A percentile compares a stretch with the other conserved stretches of the same genome.
Evolutionary conservation across 2,797 vertebrate species (phyloP).

Genomic region (Austrolebias charrua): DNA sequence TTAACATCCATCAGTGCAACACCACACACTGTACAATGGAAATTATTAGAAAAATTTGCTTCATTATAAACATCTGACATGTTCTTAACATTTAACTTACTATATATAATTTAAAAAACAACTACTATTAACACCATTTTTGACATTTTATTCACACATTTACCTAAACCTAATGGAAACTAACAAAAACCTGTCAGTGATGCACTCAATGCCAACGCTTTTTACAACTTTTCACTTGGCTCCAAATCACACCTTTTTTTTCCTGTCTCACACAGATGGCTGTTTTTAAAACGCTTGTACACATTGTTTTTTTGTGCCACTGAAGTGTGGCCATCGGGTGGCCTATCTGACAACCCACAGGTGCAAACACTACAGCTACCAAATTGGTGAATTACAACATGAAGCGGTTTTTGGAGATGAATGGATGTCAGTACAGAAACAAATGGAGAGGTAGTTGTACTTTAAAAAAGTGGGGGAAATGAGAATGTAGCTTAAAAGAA

Average conservation of each 20-base stretch:
- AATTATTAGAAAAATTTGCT: no score
- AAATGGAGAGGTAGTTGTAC: no score
- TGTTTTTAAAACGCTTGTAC: constrained; percentile 35
- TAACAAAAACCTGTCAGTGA: constrained; percentile 37
- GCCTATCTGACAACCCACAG: constrained; percentile 52
- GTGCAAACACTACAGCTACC: constrained; percentile 58
- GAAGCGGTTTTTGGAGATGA: constrained; percentile 1
- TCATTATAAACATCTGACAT: background rate
- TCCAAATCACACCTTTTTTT: constrained; percentile 21
- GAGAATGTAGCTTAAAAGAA: no score
- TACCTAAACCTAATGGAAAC: constrained; percentile 27
- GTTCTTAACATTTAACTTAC: no score
- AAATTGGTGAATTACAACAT: constrained; percentile 59
- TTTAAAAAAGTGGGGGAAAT: no score
- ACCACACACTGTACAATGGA: no score
- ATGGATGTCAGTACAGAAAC: no score
- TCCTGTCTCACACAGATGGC: constrained; percentile 13
- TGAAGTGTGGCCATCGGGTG: constrained; percentile 54
- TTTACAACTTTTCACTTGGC: constrained; percentile 27
- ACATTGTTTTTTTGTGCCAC: constrained; percentile 40
- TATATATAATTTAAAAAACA: no score
- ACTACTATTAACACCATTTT: background rate
- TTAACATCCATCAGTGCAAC: background rate
- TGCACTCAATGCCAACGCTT: constrained; percentile 35
- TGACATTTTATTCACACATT: constrained; percentile 21